Conservation (phyloP, 2,888 invertebrate genomes). For the Syrphus vitripennis region DNA sequence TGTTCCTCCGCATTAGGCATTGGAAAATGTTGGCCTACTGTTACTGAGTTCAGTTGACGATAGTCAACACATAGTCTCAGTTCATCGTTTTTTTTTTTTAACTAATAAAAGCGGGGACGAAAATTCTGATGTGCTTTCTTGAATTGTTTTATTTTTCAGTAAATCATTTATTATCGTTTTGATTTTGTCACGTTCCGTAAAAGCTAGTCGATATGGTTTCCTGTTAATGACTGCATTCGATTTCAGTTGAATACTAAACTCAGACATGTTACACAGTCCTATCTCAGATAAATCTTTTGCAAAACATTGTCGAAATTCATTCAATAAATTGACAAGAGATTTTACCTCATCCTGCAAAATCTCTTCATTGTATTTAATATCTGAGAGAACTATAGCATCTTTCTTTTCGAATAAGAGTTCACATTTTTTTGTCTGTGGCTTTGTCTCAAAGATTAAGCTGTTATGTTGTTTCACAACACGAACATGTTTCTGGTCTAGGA, state of each 20-base stretch:
- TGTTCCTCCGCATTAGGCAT: conserved; percentile 30
- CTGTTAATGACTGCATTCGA: conserved; percentile 13
- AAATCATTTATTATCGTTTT: conserved; percentile 22
- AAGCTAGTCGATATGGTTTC: conserved; percentile 29
- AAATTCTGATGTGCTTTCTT: conserved; percentile 23
- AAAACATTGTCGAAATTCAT: conserved; percentile 26
- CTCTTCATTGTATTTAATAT: conserved; percentile 1
- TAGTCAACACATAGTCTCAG: conserved; percentile 18
- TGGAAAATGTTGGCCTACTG: conserved; percentile 3
- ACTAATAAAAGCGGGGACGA: conserved; percentile 25
- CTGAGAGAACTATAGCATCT: neutral
- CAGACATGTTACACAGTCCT: neutral
- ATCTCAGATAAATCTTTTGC: conserved; percentile 9
- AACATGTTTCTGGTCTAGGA: conserved; percentile 9
- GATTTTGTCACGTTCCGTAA: conserved; percentile 4
- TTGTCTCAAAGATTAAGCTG: neutral
- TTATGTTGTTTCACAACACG: conserved; percentile 18
- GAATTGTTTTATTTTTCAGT: conserved; percentile 20
- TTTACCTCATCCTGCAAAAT: neutral
- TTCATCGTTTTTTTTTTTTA: conserved; percentile 19
- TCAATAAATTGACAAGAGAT: neutral
- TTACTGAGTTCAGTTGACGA: conserved; percentile 9
- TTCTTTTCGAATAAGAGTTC: neutral
- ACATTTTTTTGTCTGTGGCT: neutral
- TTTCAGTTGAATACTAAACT: neutral